Conservation (phyloP, 2,888 invertebrate genomes). For the Mythimna impura region DNA sequence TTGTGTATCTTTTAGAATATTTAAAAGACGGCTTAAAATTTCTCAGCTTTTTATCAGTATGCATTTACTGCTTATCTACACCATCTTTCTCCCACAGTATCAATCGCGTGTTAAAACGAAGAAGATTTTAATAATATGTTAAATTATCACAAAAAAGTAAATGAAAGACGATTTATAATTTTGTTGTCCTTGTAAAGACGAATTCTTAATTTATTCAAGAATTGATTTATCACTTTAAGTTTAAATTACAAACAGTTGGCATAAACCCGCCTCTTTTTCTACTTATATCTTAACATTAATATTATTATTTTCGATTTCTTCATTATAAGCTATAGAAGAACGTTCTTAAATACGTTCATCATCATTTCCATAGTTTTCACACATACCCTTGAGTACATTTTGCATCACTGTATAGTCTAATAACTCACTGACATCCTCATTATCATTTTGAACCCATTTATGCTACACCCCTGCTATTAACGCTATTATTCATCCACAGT, state of each 20-base stretch:
- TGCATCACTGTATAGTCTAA: conserved; percentile 31
- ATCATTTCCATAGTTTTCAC: conserved; percentile 14
- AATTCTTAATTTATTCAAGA: too few species aligned
- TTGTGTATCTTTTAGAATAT: not conserved
- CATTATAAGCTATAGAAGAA: not conserved
- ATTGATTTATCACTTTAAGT: not conserved
- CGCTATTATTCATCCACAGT: conserved; percentile 65
- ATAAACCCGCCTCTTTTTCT: too few species aligned
- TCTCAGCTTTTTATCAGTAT: too few species aligned
- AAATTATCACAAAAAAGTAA: too few species aligned
- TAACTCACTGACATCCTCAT: conserved; percentile 47
- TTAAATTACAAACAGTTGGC: not conserved
- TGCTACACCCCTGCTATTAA: conserved; percentile 33
- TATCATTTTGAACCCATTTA: conserved; percentile 50
- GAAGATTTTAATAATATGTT: too few species aligned
- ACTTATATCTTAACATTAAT: too few species aligned
- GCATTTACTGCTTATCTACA: too few species aligned
- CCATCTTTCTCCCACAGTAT: too few species aligned
- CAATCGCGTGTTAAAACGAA: too few species aligned
- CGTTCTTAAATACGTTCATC: not conserved
- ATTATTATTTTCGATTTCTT: not conserved
- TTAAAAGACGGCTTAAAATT: not conserved
- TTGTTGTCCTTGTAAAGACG: too few species aligned
- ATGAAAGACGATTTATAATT: too few species aligned
- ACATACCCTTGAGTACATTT: conserved; percentile 16